Base-by-base conservation (phyloP, 2,113 vertebrate species). In the Chelonoidis abingdonii region DNA sequence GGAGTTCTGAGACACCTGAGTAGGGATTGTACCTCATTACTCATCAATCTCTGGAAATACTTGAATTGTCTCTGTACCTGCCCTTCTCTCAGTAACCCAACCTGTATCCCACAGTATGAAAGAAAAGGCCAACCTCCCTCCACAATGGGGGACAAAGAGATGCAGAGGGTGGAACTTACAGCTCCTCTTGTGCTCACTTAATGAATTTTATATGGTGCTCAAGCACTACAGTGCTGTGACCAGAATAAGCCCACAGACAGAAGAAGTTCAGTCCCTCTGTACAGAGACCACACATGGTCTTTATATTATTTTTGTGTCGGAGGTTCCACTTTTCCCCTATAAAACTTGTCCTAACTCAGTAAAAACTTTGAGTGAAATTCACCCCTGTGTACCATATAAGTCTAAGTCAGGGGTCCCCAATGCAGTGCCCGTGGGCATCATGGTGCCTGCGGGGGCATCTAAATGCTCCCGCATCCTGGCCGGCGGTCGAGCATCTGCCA, bases 281-380 rank as follows among this genome's bases (percentile, higher is more conserved):
- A 25, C 10, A 62, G 56, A 53, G 25, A 38, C 22, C 24, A 10
- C 38, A 75, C 76, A 49, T 9, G 13, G 12, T 57, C 35, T 27
- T 95, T 59, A 50, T 50, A 75, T 84, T 93, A 59, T 50, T 82
- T 94, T 90, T 25, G 82, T 56, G 44, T 57, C 89, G 82, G 44
- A 89, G 62, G 83, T 94, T 94, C 44, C 24, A 49, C 41, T 47
- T 27, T 47, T 44, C 10, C 38, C 41, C 25, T 41, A 11, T 94
- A 88, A 95, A 87, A 50, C 35, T 72, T 92, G 53, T 87, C 83
- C 90, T 86, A 14, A 1, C 87, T 82, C 86, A 88, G 79, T 83
- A 50, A 78, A 47, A 52, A 89, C 11, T 14, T 14, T 27, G 12
- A 27, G 85, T 87, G 93, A 83, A 84, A 59, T 80, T 94, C 29